Evolutionary conservation across 2,797 vertebrate species (phyloP), one percentile per base, ranked within the genome.

Genomic region (Argya squamiceps): DNA sequence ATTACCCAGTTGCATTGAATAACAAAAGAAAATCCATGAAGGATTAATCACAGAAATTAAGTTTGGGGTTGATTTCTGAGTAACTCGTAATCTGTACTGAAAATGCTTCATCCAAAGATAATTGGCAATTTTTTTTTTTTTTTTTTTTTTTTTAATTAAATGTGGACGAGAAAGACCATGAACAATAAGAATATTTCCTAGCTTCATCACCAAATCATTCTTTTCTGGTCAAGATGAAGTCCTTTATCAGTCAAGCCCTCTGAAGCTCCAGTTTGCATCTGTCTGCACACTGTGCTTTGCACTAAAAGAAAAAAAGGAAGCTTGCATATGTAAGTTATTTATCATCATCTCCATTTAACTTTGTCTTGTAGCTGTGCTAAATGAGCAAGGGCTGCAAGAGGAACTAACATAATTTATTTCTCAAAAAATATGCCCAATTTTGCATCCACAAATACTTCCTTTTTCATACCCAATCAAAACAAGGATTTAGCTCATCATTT

Each of bases 61-160:
- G 89, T 97, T 97, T 93, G 92, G 93, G 84, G 89, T 89, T 49
- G 36, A 97, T 96, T 97, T 96, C 89, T 49, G 55, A 96, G 74
- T 93, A 94, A 97, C 92, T 96, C 39, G 10, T 93, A 96, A 93
- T 93, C 93, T 96, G 69, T 74, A 79, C 83, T 83, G 94, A 96
- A 97, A 97, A 81, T 71, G 36, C 34, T 97, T 97, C 77, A 95
- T 86, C 55, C 84, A 97, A 92, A 97, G 79, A 95, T 92, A 96
- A 95, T 50, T 93, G 70, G 19, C 15, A 37, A 7, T 32, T 62
- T 12, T 16, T 5, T 16, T 44, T 44, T 44, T 44, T 21, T 15
- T 24, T 37, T 21, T 46, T 69, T 46, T 52, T 50, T 62, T 41
- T 32, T 53, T 37, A 53, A 68, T 88, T 23, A 95, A 89, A 62